phyloP scores from a whole-genome alignment of 1,140 invertebrate species.

The Microplitis mediator region DNA sequence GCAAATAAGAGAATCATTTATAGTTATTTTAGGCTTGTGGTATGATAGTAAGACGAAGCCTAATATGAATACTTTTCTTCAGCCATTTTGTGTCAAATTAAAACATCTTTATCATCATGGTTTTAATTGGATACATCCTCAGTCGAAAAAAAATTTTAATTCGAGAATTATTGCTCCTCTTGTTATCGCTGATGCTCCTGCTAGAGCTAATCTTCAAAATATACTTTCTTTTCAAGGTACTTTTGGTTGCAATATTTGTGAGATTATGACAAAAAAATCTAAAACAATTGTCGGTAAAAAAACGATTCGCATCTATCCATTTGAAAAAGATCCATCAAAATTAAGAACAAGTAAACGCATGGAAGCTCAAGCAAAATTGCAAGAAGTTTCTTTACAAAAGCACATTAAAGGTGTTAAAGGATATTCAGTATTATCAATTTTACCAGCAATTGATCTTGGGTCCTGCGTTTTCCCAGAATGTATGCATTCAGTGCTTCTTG shows the following conservation, averaged over 20 bases:
- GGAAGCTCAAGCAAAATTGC: constrained; percentile 15
- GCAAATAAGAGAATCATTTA: constrained; percentile 18
- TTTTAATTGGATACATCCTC: constrained; percentile 24
- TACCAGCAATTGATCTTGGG: constrained; percentile 29
- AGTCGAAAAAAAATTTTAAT: constrained; percentile 8
- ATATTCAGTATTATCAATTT: constrained; percentile 14
- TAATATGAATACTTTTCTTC: constrained; percentile 30
- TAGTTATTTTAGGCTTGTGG: constrained; percentile 24
- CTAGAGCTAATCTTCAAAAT: constrained; percentile 34
- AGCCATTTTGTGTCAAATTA: constrained; percentile 25
- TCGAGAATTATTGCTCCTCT: constrained; percentile 32
- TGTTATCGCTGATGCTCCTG: constrained; percentile 37
- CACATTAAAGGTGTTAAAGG: constrained; percentile 31
- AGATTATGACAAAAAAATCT: constrained; percentile 28
- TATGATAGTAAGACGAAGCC: constrained; percentile 24
- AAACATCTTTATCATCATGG: constrained; percentile 14
- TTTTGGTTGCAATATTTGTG: constrained; percentile 36
- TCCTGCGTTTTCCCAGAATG: constrained; percentile 31
- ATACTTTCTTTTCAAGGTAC: constrained; percentile 26
- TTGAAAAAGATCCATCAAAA: not conserved
- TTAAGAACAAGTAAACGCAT: constrained; percentile 12
- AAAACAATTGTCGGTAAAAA: constrained; percentile 6
- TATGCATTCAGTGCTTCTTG: constrained; percentile 35
- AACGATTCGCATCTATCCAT: not conserved
- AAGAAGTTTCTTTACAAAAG: not conserved